Evolutionary conservation across 37 sponge, comb jelly and placozoan species (phyloP), one percentile per base, ranked within the genome.

Genomic region (Diacarnus erythraeanus): DNA sequence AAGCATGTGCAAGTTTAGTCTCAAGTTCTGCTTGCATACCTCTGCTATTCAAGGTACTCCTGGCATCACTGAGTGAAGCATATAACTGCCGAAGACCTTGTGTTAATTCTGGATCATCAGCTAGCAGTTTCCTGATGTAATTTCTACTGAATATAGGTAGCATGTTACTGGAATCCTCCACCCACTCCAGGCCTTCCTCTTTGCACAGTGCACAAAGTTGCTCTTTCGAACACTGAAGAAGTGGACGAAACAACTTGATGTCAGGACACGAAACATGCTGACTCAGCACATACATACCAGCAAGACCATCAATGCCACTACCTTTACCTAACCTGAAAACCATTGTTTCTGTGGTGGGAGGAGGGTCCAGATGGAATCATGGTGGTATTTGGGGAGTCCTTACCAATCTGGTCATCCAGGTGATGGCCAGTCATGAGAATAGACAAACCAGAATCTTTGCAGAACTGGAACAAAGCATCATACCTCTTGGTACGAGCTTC

Each of bases 321-420:
- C 74, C 77, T 35, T 38, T 76, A 21, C 80, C 38, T 72, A 92
- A 17, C 25, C 92, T 79, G 35, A 60, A 21, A 57, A 91, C 5
- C 26, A 91, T 77, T 4, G 87, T 91, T 47, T 87, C 92, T 91
- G 61, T 15, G 34, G 27, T 23, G n/a, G n/a, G n/a, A n/a, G n/a
- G n/a, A n/a, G n/a, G n/a, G n/a, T n/a, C n/a, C n/a, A n/a, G n/a
- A n/a, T n/a, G n/a, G n/a, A n/a, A n/a, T 47, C 51, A 47, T 12
- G 6, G 51, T 15, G 51, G 6, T 47, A 47, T 15, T 6, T 47
- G 51, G 12, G 51, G 12, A n/a, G n/a, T 3, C 25, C 71, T 37
- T 38, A 91, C 92, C 92, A 37, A 75, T 75, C 57, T 91, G 92
- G 72, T 91, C 92, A 27, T 86, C 76, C 51, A 31, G 33, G 63